Evolutionary conservation across 2,888 invertebrate genomes (phyloP), one percentile per base, ranked within the genome.

Genomic region (Oxytorus armatus): DNA sequence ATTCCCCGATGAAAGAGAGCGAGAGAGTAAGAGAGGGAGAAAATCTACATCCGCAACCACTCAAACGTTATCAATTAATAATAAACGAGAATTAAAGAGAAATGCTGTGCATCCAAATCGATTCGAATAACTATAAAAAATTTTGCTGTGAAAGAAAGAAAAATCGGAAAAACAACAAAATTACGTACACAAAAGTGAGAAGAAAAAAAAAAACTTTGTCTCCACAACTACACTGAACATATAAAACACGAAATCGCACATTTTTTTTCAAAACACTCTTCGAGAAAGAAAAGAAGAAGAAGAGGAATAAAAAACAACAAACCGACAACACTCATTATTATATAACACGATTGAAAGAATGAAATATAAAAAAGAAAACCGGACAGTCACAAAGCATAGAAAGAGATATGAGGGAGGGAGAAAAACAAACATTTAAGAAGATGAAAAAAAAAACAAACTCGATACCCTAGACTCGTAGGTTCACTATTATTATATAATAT

Each of bases 391-490:
- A 73, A 29, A 78, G 36, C 68, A 23, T 39, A 23, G 21, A 82
- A 61, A 81, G 53, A 72, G 21, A 72, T 25, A 80, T 53, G 76
- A 73, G 21, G 78, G 44, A 63, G 10, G 76, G n/a, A 66, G 10
- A 74, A 39, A 75, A 66, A 76, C 69, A 78, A 33, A 82, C 66
- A 75, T n/a, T n/a, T n/a, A n/a, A 51, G 82, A 70, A 80, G n/a
- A 81, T n/a, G 25, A 82, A 69, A 79, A 25, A 82, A 57, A 65
- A 61, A 70, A 83, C 83, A 85, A 85, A 87, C 86, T 87, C 86
- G 86, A 86, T 89, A 89, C 87, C 85, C 87, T 89, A 90, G 88
- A 88, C 85, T 87, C 84, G 88, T 90, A 90, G 87, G 87, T 89
- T 89, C 89, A 90, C 86, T 87, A 89, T 89, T 83, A 90, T 86